A percentile compares a stretch with the other conserved stretches of the same genome.
Conservation (phyloP, 2,797 vertebrate genomes). For the Mormyrus proboscirostris region DNA sequence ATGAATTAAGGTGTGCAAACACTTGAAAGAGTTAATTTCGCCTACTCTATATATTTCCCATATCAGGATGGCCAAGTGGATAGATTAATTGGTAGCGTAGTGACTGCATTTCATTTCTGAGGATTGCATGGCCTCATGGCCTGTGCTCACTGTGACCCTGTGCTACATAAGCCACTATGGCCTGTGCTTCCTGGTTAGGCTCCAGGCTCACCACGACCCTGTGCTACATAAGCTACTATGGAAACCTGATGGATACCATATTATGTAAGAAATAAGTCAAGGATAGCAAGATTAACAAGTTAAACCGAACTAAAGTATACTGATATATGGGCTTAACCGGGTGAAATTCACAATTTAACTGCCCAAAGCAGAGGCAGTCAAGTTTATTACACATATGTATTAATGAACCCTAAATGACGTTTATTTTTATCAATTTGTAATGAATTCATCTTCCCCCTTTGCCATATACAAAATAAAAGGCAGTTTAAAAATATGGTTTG, state of each 20-base stretch:
- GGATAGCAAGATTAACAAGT: neutral
- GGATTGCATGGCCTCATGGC: neutral
- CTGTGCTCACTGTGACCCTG: neutral
- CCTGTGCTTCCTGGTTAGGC: neutral
- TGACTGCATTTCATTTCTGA: neutral
- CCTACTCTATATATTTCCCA: neutral
- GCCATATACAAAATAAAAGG: neutral
- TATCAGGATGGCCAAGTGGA: neutral
- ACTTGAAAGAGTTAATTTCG: neutral
- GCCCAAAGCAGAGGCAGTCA: neutral
- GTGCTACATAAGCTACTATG: neutral
- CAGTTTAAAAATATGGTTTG: neutral
- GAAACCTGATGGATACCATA: neutral
- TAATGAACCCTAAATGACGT: neutral
- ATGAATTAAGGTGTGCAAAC: neutral
- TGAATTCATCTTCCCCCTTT: neutral
- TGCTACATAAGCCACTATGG: neutral
- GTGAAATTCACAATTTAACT: neutral
- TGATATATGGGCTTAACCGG: neutral
- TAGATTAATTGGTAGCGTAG: neutral
- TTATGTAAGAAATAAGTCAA: neutral
- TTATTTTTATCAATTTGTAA: neutral
- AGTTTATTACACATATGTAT: neutral
- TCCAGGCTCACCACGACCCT: neutral
- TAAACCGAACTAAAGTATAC: neutral